Percentiles rank a stretch among this genome's conserved stretches.
Conservation (phyloP, 2,113 vertebrate genomes). For the Tupaia tana region DNA sequence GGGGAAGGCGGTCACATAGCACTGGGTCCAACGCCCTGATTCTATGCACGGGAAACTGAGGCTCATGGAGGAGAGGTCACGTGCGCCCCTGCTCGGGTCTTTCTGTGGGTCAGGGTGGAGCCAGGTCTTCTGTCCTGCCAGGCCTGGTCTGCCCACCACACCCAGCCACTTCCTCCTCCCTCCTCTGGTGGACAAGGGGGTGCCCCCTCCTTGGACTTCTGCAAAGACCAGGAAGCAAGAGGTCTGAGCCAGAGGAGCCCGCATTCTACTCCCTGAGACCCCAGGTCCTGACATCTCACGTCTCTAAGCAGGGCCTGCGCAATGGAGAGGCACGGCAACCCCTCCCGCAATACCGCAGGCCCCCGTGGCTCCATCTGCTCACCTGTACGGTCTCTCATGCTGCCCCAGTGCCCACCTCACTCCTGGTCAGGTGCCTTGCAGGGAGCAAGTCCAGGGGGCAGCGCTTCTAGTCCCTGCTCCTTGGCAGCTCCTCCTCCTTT, state of each 20-base stretch:
- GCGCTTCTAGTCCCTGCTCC: background rate
- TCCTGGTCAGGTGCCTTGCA: rapidly evolving
- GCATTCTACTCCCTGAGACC: rapidly evolving
- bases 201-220: background rate
- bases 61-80: background rate
- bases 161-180: background rate
- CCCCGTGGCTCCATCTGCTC: background rate
- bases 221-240: background rate
- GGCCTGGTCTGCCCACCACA: background rate
- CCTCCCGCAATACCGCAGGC: rapidly evolving
- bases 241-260: background rate
- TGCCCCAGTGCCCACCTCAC: rapidly evolving
- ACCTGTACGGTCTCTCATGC: too few relatives aligned
- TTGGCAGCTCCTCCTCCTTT: background rate
- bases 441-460: background rate
- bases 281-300: rapidly evolving
- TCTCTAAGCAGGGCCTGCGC: background rate
- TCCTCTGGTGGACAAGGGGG: background rate
- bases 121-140: background rate
- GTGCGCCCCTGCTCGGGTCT: background rate
- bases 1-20: background rate
- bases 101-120: background rate
- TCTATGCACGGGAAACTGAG: background rate
- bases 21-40: background rate
- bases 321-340: rapidly evolving